Base-by-base conservation (phyloP, 2,797 vertebrate genomes). In the Saxicola maurus region DNA sequence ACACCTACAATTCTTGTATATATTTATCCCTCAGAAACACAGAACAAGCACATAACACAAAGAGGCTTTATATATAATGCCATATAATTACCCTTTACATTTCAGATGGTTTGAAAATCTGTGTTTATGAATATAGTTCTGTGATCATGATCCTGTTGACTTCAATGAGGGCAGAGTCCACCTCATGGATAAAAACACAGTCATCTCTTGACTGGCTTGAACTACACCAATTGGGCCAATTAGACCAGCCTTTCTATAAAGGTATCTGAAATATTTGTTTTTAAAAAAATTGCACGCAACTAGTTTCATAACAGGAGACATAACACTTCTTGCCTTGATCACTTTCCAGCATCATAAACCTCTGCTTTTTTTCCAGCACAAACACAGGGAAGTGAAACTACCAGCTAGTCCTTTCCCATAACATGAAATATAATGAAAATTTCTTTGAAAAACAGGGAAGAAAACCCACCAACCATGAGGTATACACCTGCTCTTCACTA, bases 71-170 rank as follows among this genome's bases (percentile, higher is more conserved):
- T 82, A 96, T 91, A 93, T 96, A 95, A 94, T 95, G 96, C 89
- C 94, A 94, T 96, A 91, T 97, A 97, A 97, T 97, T 96, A 97
- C 73, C 79, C 92, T 95, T 95, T 91, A 17, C 95, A 94, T 94
- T 96, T 94, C 94, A 96, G 95, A 95, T 95, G 91, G 88, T 94
- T 96, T 96, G 96, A 95, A 96, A 96, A 96, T 93, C 94, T 92
- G 27, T 95, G 94, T 95, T 94, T 96, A 94, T 91, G 92, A 95
- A 96, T 90, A 93, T 20, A 97, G 92, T 92, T 94, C 94, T 96
- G 82, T 92, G 84, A 94, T 90, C 86, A 52, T 65, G 51, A 49
- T 93, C 64, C 61, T 86, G 35, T 91, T 89, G 72, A 82, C 81
- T 93, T 81, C 72, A 92, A 19, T 27, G 18, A 86, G 17, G 43